These are phyloP conservation scores for Archilochus colubris DNA, from an alignment of 2,113 vertebrate genomes.

Conservation along the genomic window DNA sequence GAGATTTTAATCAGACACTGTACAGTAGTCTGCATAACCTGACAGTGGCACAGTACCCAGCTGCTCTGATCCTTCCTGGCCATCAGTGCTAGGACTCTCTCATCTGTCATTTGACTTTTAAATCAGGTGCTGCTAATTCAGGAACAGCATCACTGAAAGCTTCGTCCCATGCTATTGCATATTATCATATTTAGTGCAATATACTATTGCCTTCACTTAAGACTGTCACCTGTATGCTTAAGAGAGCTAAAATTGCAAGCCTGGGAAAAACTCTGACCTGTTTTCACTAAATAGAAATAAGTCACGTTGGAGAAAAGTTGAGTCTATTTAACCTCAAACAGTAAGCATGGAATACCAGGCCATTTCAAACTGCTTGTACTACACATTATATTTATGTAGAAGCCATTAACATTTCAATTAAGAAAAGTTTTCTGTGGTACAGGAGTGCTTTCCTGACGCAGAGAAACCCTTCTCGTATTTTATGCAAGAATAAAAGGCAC, in stretches of 20 bases:
- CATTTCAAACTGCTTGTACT: neutral
- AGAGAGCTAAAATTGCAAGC: neutral
- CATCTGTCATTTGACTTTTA: neutral
- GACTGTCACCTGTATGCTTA: neutral
- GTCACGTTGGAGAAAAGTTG: neutral
- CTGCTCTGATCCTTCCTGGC: neutral
- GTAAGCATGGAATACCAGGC: neutral
- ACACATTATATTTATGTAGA: neutral
- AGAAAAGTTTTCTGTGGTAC: neutral
- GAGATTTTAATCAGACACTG: neutral
- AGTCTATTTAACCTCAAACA: neutral
- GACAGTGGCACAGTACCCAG: neutral
- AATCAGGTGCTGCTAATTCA: neutral
- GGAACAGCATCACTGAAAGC: neutral
- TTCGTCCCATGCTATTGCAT: neutral
- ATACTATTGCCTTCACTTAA: neutral
- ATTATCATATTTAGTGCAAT: neutral
- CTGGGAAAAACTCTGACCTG: neutral
- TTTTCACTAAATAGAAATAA: neutral
- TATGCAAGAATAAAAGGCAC: neutral
- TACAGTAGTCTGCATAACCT: neutral
- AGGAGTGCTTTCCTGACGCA: neutral
- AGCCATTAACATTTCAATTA: neutral
- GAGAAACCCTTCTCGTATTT: neutral
- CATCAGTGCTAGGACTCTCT: neutral